Conservation (phyloP, 2,888 invertebrate genomes). For the Autographa pulchrina region DNA sequence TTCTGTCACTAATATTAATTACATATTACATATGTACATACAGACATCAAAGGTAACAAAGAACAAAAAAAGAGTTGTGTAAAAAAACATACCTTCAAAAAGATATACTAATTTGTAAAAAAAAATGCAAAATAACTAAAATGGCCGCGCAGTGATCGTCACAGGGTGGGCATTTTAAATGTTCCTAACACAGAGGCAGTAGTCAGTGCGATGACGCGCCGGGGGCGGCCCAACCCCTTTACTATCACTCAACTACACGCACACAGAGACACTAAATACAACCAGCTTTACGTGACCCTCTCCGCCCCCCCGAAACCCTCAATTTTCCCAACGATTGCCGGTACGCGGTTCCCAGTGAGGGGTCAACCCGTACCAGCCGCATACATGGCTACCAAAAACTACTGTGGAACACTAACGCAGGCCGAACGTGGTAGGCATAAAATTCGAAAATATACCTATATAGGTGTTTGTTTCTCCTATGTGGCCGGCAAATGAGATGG, state of each 20-base stretch:
- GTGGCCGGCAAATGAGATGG: constrained; percentile 84
- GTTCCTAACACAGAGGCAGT: constrained; percentile 87
- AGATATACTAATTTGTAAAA: constrained; percentile 59
- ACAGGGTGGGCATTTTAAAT: constrained; percentile 87
- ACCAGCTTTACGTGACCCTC: constrained; percentile 66
- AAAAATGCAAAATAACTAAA: constrained; percentile 73
- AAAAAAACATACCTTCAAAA: constrained; percentile 16
- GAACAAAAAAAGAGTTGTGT: background rate
- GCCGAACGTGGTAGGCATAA: constrained; percentile 83
- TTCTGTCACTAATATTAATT: too few species aligned
- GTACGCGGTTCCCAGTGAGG: constrained; percentile 63
- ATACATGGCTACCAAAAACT: constrained; percentile 76
- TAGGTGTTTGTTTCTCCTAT: constrained; percentile 76
- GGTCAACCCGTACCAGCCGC: constrained; percentile 68
- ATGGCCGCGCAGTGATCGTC: constrained; percentile 85
- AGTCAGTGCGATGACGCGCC: constrained; percentile 85
- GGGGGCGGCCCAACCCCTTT: constrained; percentile 79
- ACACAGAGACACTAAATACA: constrained; percentile 63
- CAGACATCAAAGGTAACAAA: background rate
- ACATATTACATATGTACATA: background rate
- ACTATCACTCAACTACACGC: constrained; percentile 83
- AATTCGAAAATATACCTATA: constrained; percentile 85
- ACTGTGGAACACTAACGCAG: constrained; percentile 68
- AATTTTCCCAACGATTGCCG: constrained; percentile 31
- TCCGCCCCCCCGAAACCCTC: constrained; percentile 49